These are phyloP conservation scores for Meghimatium bilineatum DNA, from an alignment of 2,888 invertebrate species.

Conservation along the genomic window DNA sequence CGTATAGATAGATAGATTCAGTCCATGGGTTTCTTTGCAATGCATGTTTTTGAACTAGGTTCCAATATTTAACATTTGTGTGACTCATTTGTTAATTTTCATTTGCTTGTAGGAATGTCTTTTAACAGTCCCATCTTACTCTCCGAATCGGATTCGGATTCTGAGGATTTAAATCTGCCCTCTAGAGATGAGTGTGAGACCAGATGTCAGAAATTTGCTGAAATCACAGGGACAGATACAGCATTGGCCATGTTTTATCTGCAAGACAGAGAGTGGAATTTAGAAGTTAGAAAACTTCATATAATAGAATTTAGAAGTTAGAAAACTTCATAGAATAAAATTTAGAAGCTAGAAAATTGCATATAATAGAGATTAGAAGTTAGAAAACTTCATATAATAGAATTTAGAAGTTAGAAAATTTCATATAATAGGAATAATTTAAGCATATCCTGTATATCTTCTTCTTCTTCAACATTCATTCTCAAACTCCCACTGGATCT, in stretches of 20 bases:
- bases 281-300: conserved; percentile 76
- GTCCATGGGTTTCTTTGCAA: too few species aligned
- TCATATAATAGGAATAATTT: too few species aligned
- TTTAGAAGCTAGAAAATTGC: conserved; percentile 77
- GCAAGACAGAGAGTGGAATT: conserved; percentile 80
- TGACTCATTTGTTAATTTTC: background rate
- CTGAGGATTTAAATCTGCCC: conserved; percentile 65
- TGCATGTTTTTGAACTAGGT: background rate
- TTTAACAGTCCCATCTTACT: background rate
- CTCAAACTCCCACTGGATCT: too few species aligned
- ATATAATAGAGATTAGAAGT: conserved; percentile 79
- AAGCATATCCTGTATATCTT: too few species aligned
- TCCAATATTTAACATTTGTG: background rate
- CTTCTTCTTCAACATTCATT: too few species aligned
- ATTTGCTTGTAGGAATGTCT: conserved; percentile 12
- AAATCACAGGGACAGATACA: conserved; percentile 80
- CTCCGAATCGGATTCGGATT: conserved; percentile 4
- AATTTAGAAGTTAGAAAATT: too few species aligned
- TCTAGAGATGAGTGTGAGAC: conserved; percentile 76
- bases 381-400: conserved; percentile 59
- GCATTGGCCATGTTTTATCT: conserved; percentile 80
- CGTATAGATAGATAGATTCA: too few species aligned
- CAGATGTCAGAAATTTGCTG: conserved; percentile 79
- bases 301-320: conserved; percentile 79
- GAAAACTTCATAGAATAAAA: conserved; percentile 77